Percentiles rank a stretch among this genome's conserved stretches.
These are phyloP conservation scores for Erebia aethiops DNA, from an alignment of 2,888 invertebrate species.

Conservation along the genomic window DNA sequence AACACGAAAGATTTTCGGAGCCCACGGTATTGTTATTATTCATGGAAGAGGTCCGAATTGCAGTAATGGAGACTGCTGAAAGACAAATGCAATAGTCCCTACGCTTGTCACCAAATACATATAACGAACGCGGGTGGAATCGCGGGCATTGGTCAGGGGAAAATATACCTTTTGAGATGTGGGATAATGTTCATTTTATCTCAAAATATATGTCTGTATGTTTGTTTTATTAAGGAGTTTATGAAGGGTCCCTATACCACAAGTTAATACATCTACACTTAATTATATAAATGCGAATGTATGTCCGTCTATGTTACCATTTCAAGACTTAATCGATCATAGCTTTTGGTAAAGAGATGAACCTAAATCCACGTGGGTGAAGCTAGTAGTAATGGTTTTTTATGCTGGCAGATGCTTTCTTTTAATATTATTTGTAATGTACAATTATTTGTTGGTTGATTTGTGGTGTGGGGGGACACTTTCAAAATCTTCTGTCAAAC, in stretches of 20 bases:
- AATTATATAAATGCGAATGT: too few species aligned
- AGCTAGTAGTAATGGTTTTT: too few species aligned
- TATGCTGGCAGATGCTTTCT: too few species aligned
- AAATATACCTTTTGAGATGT: neutral
- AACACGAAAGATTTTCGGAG: too few species aligned
- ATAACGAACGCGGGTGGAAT: neutral
- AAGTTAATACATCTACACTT: neutral
- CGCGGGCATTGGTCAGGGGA: neutral
- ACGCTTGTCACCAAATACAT: too few species aligned
- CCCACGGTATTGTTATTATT: too few species aligned
- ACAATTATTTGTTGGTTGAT: too few species aligned
- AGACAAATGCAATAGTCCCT: too few species aligned
- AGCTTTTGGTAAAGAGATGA: neutral
- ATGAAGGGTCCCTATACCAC: neutral
- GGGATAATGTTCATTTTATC: neutral
- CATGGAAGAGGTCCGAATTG: too few species aligned
- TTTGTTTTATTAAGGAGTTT: neutral
- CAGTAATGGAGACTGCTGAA: too few species aligned
- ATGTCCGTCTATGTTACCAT: neutral
- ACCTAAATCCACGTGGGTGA: too few species aligned
- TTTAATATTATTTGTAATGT: too few species aligned
- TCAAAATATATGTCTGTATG: neutral
- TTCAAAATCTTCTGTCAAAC: neutral
- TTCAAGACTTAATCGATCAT: neutral
- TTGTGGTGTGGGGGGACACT: constrained; percentile 7